A percentile compares a stretch with the other conserved stretches of the same genome.
These are phyloP conservation scores for Catocala fraxini DNA, from an alignment of 2,888 invertebrate species.

Conservation along the genomic window DNA sequence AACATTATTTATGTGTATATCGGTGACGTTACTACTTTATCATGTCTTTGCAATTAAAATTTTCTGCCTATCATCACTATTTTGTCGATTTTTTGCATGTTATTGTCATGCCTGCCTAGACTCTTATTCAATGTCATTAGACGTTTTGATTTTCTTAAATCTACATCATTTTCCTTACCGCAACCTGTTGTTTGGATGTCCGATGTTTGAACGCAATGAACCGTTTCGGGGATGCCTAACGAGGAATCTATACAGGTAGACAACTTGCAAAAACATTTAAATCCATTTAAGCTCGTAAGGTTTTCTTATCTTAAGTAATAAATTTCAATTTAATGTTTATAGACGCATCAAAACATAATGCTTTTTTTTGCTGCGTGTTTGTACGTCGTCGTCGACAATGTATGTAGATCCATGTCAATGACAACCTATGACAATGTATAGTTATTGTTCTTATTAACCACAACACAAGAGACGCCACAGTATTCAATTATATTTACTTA, in stretches of 20 bases:
- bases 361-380: no score
- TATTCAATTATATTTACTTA: slow-evolving; percentile 9
- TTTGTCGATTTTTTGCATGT: slow-evolving; percentile 11
- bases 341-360: slow-evolving; percentile 1
- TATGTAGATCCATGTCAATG: slow-evolving; percentile 13
- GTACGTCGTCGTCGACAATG: slow-evolving; percentile 1
- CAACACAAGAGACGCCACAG: not conserved
- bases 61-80: slow-evolving; percentile 19
- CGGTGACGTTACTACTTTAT: slow-evolving; percentile 10
- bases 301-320: slow-evolving; percentile 11
- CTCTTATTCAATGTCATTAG: slow-evolving; percentile 15
- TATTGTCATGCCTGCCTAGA: slow-evolving; percentile 8
- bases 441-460: slow-evolving; percentile 9
- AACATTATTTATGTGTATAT: slow-evolving; percentile 7
- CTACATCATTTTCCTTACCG: not conserved
- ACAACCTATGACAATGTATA: slow-evolving; percentile 17
- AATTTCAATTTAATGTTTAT: slow-evolving; percentile 15
- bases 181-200: not conserved
- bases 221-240: no score
- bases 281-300: slow-evolving; percentile 5
- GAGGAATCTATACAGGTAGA: not conserved
- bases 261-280: not conserved
- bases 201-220: no score
- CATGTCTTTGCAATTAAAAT: slow-evolving; percentile 21
- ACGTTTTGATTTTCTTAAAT: slow-evolving; percentile 11